These are phyloP conservation scores for Amaurobius ferox DNA, from an alignment of 2,888 invertebrate species.

Conservation along the genomic window DNA sequence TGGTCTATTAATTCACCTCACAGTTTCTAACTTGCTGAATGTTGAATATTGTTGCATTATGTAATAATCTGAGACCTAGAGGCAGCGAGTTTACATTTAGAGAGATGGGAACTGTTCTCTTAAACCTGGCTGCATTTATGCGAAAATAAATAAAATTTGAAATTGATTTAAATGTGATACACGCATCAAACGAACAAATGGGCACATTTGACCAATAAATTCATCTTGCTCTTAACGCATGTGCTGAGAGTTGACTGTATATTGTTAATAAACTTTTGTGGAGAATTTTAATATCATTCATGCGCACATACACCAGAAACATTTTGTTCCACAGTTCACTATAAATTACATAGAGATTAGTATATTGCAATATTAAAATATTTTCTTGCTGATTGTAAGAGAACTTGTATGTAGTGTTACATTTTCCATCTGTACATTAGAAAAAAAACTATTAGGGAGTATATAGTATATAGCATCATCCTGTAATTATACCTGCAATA, in stretches of 20 bases:
- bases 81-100: too few relatives aligned
- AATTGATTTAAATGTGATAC: too few relatives aligned
- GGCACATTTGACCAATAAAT: too few relatives aligned
- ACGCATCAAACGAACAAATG: too few relatives aligned
- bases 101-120: too few relatives aligned
- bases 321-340: background rate
- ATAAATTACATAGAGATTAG: background rate
- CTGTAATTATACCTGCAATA: conserved; percentile 18
- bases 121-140: too few relatives aligned
- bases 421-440: conserved; percentile 29
- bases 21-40: too few relatives aligned
- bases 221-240: background rate
- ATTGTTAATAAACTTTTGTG: conserved; percentile 7
- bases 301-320: conserved; percentile 17
- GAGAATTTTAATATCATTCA: conserved; percentile 59
- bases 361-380: conserved; percentile 8
- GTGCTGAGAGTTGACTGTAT: background rate
- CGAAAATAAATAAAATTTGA: too few relatives aligned
- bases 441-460: background rate
- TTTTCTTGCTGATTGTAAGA: conserved; percentile 35
- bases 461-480: conserved; percentile 17
- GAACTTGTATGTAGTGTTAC: conserved; percentile 18
- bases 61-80: too few relatives aligned
- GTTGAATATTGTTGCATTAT: too few relatives aligned
- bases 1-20: too few relatives aligned